These are phyloP conservation scores for Bicyclus anynana DNA, from an alignment of 1,140 invertebrate species.

Conservation along the genomic window DNA sequence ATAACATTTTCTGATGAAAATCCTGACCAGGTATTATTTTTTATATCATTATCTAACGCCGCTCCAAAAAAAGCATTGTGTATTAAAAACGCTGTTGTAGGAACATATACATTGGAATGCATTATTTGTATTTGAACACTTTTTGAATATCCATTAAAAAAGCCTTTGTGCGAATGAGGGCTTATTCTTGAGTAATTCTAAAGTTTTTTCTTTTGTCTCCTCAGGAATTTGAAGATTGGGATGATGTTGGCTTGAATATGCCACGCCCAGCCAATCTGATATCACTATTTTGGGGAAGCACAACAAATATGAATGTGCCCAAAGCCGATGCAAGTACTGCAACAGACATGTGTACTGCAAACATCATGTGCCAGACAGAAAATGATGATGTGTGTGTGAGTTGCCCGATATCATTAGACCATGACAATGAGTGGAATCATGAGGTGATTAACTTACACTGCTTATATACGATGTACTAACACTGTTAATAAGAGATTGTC, in stretches of 20 bases:
- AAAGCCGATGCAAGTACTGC: slow-evolving; percentile 47
- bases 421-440: slow-evolving; percentile 64
- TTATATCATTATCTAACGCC: background rate
- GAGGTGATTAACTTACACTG: slow-evolving; percentile 48
- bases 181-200: too few relatives aligned
- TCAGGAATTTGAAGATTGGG: slow-evolving; percentile 96
- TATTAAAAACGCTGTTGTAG: too few relatives aligned
- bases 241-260: slow-evolving; percentile 93
- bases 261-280: slow-evolving; percentile 87
- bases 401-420: slow-evolving; percentile 54
- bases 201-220: slow-evolving; percentile 21
- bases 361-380: slow-evolving; percentile 68
- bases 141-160: too few relatives aligned
- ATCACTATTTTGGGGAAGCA: slow-evolving; percentile 84
- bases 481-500: too few relatives aligned
- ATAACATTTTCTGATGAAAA: slow-evolving; percentile 96
- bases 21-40: slow-evolving; percentile 84
- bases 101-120: too few relatives aligned
- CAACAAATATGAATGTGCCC: slow-evolving; percentile 35
- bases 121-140: too few relatives aligned
- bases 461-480: slow-evolving; percentile 16
- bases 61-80: too few relatives aligned
- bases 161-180: too few relatives aligned
- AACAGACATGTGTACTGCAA: slow-evolving; percentile 25
- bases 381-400: slow-evolving; percentile 59